phyloP scores from a whole-genome alignment of 30 jellyfish, hydroid and myxozoan species.

The Aurelia coerulea region DNA sequence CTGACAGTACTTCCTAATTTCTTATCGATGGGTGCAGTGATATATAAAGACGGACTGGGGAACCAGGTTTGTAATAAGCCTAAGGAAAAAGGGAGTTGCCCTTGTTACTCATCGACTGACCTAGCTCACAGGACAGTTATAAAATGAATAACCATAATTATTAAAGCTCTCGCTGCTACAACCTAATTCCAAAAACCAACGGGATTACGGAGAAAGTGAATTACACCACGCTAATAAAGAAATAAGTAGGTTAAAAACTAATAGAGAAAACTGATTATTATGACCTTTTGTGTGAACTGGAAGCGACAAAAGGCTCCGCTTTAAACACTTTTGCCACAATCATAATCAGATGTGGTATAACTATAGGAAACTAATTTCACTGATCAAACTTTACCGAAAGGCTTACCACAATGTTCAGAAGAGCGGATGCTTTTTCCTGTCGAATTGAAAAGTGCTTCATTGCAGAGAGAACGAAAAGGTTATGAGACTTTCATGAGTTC shows the following conservation, averaged over 20 bases:
- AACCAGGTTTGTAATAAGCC: too few species aligned
- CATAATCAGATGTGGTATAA: neutral
- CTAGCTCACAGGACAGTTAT: neutral
- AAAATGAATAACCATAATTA: neutral
- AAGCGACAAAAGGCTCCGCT: slow-evolving; percentile 1
- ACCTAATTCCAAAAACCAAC: slow-evolving; percentile 13
- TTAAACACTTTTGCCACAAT: slow-evolving; percentile 1
- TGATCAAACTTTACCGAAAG: neutral
- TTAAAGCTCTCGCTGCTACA: neutral
- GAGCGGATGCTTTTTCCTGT: too few species aligned
- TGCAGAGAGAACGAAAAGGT: too few species aligned
- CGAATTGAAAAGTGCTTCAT: too few species aligned
- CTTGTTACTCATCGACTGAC: too few species aligned
- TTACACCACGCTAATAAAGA: slow-evolving; percentile 11
- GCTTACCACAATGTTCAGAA: neutral
- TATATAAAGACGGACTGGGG: too few species aligned
- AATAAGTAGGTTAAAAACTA: neutral
- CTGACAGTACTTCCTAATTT: too few species aligned
- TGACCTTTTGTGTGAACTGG: neutral
- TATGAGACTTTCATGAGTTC: too few species aligned
- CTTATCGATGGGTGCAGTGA: too few species aligned
- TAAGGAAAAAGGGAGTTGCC: too few species aligned
- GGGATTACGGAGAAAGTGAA: slow-evolving; percentile 1
- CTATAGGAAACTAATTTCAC: neutral
- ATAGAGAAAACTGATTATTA: neutral